A percentile compares a stretch with the other conserved stretches of the same genome.
phyloP scores from a whole-genome alignment of 2,888 invertebrate species.

The Marronus borbonicus region DNA sequence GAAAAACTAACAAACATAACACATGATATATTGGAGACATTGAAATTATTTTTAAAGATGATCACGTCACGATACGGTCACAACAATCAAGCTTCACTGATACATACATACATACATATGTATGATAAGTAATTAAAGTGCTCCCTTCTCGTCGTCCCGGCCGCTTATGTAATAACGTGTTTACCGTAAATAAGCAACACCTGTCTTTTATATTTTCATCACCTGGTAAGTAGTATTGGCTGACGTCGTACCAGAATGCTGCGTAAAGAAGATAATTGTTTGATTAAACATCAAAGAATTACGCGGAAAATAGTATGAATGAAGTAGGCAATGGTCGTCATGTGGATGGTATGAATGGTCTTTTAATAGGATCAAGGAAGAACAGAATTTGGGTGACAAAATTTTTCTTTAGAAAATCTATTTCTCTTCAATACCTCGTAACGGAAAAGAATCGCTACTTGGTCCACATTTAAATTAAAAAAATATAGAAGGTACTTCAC shows the following conservation, averaged over 20 bases:
- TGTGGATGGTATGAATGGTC: constrained; percentile 9
- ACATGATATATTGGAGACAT: constrained; percentile 37
- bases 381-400: too few species aligned
- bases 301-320: constrained; percentile 12
- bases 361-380: background rate
- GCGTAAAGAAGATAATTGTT: constrained; percentile 9
- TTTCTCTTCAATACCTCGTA: too few species aligned
- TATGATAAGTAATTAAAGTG: constrained; percentile 15
- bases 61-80: background rate
- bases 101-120: constrained; percentile 1
- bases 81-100: background rate
- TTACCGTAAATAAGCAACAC: constrained; percentile 41
- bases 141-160: constrained; percentile 1
- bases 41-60: constrained; percentile 51
- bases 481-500: too few species aligned
- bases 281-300: constrained; percentile 23
- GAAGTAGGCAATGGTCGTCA: background rate
- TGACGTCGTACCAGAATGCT: constrained; percentile 13
- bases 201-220: constrained; percentile 17
- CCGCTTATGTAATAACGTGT: constrained; percentile 32
- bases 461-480: too few species aligned
- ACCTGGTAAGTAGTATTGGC: constrained; percentile 7
- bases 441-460: too few species aligned
- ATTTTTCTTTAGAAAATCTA: too few species aligned
- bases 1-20: constrained; percentile 25